Base-by-base conservation (phyloP, 1,140 invertebrate species). In the Saccostrea cuccullata region DNA sequence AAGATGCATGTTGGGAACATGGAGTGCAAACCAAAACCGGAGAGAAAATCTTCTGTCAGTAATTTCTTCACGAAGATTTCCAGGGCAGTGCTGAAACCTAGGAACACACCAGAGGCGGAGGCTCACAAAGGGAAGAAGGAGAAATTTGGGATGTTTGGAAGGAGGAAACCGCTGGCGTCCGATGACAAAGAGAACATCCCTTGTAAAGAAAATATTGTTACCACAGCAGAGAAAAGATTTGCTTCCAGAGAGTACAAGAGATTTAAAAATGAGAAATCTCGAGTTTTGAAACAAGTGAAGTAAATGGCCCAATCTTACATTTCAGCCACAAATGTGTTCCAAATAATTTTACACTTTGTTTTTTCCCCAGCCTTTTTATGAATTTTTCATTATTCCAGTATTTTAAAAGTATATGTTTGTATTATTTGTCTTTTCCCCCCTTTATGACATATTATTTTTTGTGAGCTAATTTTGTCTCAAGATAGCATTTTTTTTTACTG, bases 61-160 rank as follows among this genome's bases (percentile, higher is more conserved):
- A 92, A 91, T 55, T 92, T 93, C 36, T 91, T 92, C 60, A 92
- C 86, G 55, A 90, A 90, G 70, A 89, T 93, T 15, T 91, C 92
- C 0, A 86, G 91, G 13, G 89, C 88, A 23, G 92, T 92, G 0
- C 86, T 93, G 2, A 90, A 89, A 85, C 92, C 91, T 17, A 88
- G 88, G 55, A 92, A 92, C 55, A 85, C 84, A 6, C 55, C 40
- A 8, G 40, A 84, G 11, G 20, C 82, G 0, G 82, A 84, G 55
- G 17, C 82, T 0, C 40, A 56, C 2, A 84, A 84, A 55, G 40
- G 40, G 55, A 55, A 56, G 20, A 84, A 84, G 23, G 82, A 84
- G 26, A 47, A 55, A 47, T 84, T 84, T 84, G 82, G 82, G 55
- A 55, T 55, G 55, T 84, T 84, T 84, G 82, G 82, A 2, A 84